phyloP scores from a whole-genome alignment of 2,797 vertebrate genomes.

The Triplophysa yarkandensis region DNA sequence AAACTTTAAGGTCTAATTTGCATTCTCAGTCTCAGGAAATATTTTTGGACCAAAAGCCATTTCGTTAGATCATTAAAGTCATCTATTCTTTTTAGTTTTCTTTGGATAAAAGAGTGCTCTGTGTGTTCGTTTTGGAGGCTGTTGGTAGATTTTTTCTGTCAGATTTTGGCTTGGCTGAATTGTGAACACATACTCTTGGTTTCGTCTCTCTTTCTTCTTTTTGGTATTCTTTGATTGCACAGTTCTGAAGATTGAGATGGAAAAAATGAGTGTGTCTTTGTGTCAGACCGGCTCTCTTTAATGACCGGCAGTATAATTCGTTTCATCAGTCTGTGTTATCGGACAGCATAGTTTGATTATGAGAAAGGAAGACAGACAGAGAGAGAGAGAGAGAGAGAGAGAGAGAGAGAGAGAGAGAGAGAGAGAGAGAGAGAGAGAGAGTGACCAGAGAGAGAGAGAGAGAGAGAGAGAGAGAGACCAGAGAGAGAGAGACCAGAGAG shows the following conservation, averaged over 20 bases:
- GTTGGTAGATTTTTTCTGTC: background rate
- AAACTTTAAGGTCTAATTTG: background rate
- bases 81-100: background rate
- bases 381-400: background rate
- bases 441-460: no score
- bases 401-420: constrained; percentile 4
- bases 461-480: no score
- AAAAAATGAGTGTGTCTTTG: constrained; percentile 51
- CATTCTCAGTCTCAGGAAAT: background rate
- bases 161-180: constrained; percentile 7
- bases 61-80: background rate
- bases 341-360: background rate
- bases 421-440: background rate
- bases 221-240: constrained; percentile 69
- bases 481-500: no score
- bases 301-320: background rate
- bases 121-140: background rate
- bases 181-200: constrained; percentile 31
- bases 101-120: background rate
- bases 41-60: background rate
- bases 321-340: constrained; percentile 2
- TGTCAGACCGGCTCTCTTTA: background rate
- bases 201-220: constrained; percentile 4
- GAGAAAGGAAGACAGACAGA: no score
- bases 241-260: constrained; percentile 47